These are phyloP conservation scores for Garrulus glandarius DNA, from an alignment of 2,797 vertebrate species.

Conservation along the genomic window DNA sequence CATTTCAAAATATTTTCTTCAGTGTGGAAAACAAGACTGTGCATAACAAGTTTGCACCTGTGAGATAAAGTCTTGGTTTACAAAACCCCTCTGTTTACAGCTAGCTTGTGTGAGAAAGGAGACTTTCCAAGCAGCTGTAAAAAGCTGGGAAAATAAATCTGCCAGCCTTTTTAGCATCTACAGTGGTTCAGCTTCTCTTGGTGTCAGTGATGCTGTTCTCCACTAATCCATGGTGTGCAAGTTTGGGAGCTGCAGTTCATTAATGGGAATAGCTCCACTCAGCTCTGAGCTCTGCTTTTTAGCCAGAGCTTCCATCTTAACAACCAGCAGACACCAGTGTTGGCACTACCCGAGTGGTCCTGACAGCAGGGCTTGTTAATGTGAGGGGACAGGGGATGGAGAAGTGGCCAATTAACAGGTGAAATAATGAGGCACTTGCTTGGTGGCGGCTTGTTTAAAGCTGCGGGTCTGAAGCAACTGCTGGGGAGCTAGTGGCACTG, in stretches of 20 bases:
- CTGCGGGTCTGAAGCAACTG: background rate
- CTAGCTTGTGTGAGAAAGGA: too few species aligned
- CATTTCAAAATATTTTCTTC: too few species aligned
- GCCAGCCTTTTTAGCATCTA: too few species aligned
- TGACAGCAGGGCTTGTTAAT: background rate
- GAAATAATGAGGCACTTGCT: background rate
- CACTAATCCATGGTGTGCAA: background rate
- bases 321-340: background rate
- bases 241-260: background rate
- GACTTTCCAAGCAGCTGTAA: too few species aligned
- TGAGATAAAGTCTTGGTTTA: too few species aligned
- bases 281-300: background rate
- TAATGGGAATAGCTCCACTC: fast-evolving
- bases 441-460: background rate
- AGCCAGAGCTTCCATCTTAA: background rate
- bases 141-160: too few species aligned
- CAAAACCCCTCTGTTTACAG: too few species aligned
- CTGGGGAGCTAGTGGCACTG: fast-evolving
- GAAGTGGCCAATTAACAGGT: background rate
- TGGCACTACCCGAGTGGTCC: fast-evolving
- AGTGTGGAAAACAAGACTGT: too few species aligned
- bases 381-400: background rate
- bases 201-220: background rate
- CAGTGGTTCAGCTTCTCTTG: background rate
- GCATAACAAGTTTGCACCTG: too few species aligned